Evolutionary conservation across 1,140 invertebrate species (phyloP).

Genomic region (Drosophila ananassae): DNA sequence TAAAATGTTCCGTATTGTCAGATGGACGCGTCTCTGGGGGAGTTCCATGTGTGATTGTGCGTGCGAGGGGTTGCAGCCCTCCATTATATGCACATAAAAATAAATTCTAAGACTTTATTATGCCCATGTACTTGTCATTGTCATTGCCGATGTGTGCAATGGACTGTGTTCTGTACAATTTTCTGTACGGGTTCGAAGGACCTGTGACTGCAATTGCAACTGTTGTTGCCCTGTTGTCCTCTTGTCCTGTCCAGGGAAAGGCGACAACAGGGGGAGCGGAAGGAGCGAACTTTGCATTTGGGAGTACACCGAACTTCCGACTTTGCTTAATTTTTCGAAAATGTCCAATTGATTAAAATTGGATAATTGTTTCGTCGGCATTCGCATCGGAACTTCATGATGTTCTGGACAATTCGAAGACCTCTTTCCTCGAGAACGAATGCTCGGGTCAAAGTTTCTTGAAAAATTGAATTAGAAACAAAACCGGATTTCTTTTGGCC

Average conservation of each 20-base stretch:
- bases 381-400: slow-evolving; percentile 33
- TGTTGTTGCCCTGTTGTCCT: slow-evolving; percentile 32
- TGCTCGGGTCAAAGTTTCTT: slow-evolving; percentile 15
- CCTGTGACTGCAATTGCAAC: slow-evolving; percentile 57
- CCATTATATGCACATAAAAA: slow-evolving; percentile 81
- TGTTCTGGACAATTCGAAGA: slow-evolving; percentile 37
- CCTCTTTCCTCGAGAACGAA: not conserved
- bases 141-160: slow-evolving; percentile 70
- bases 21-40: slow-evolving; percentile 75
- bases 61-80: slow-evolving; percentile 48
- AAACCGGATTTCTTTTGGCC: slow-evolving; percentile 31
- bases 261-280: not conserved
- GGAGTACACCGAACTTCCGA: slow-evolving; percentile 31
- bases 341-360: slow-evolving; percentile 74
- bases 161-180: slow-evolving; percentile 54
- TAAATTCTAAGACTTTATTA: slow-evolving; percentile 82
- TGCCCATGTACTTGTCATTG: slow-evolving; percentile 76
- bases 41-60: slow-evolving; percentile 40
- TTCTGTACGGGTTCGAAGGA: slow-evolving; percentile 3
- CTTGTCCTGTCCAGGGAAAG: not conserved
- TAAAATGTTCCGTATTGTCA: slow-evolving; percentile 64
- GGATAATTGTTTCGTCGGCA: slow-evolving; percentile 54
- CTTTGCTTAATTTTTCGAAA: slow-evolving; percentile 75
- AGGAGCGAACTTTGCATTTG: slow-evolving; percentile 55
- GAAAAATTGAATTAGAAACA: slow-evolving; percentile 52